Percentiles rank a stretch among this genome's conserved stretches.
Conservation (phyloP, 2,888 invertebrate species). For the Campopleginae sp. region DNA sequence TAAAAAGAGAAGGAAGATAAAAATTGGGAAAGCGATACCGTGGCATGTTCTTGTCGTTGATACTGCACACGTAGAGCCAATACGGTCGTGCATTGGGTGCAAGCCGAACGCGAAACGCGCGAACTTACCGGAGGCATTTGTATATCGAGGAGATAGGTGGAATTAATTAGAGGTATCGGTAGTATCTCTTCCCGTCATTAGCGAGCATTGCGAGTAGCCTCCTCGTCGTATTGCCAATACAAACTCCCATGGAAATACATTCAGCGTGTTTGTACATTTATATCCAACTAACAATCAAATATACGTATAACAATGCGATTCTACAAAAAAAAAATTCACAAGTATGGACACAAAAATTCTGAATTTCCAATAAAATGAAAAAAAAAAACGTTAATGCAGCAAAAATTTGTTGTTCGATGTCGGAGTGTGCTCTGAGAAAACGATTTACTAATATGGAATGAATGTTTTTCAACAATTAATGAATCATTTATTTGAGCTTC, state of each 20-base stretch:
- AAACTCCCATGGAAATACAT: slow-evolving; percentile 67
- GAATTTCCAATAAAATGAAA: not conserved
- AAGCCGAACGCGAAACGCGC: slow-evolving; percentile 52
- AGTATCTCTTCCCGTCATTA: slow-evolving; percentile 83
- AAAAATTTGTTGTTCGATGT: not conserved
- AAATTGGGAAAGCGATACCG: slow-evolving; percentile 16
- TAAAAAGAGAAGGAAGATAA: not conserved
- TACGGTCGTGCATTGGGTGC: slow-evolving; percentile 48
- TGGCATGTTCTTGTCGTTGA: slow-evolving; percentile 19
- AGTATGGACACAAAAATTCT: not conserved
- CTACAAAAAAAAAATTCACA: not conserved
- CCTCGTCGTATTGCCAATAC: slow-evolving; percentile 68
- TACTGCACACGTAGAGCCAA: slow-evolving; percentile 15
- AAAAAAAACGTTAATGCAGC: not conserved
- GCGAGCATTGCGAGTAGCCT: slow-evolving; percentile 79
- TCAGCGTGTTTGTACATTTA: slow-evolving; percentile 26
- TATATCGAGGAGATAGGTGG: slow-evolving; percentile 82
- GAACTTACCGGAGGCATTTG: slow-evolving; percentile 76
- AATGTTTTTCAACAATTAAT: too few species aligned
- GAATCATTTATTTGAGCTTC: too few species aligned
- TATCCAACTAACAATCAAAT: slow-evolving; percentile 11
- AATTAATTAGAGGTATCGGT: slow-evolving; percentile 84
- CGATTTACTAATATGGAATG: too few species aligned
- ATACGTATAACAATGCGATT: not conserved
- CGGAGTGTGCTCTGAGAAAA: too few species aligned